Evolutionary conservation across 1,140 invertebrate species (phyloP).

Genomic region (Lordiphosa mommai): DNA sequence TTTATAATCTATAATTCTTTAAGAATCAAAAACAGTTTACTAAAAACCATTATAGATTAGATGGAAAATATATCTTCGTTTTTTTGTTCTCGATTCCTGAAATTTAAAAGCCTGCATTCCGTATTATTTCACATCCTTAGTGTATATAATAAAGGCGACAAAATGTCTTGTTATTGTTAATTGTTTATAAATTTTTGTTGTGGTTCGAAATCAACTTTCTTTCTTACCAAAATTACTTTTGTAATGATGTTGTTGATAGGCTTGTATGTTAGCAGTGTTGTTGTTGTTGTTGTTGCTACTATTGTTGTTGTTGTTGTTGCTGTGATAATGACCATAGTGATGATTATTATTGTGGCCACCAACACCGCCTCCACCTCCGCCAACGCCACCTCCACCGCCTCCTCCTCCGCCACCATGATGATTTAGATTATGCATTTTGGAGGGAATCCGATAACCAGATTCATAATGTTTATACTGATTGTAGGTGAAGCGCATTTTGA

Average conservation of each 20-base stretch:
- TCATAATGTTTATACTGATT: conserved; percentile 79
- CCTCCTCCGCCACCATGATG: conserved; percentile 20
- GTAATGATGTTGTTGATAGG: conserved; percentile 72
- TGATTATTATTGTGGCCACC: conserved; percentile 26
- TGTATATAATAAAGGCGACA: too few species aligned
- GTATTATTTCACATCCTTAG: too few species aligned
- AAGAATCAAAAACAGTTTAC: too few species aligned
- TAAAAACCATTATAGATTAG: too few species aligned
- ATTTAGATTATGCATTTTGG: conserved; percentile 72
- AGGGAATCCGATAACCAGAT: conserved; percentile 77
- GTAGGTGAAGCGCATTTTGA: conserved; percentile 77
- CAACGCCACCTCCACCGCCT: conserved; percentile 11
- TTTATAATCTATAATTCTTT: too few species aligned
- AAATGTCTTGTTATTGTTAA: too few species aligned
- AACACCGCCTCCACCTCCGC: conserved; percentile 5
- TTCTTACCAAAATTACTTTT: conserved; percentile 75
- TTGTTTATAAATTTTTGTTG: too few species aligned
- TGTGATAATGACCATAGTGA: conserved; percentile 19
- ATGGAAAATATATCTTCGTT: too few species aligned
- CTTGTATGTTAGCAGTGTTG: conserved; percentile 42
- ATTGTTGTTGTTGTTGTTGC: conserved; percentile 28
- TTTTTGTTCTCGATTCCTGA: too few species aligned
- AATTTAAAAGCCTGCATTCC: too few species aligned
- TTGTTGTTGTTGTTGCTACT: conserved; percentile 28
- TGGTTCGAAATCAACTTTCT: not conserved